phyloP scores from a whole-genome alignment of 2,888 invertebrate species.

The Aradus depressus region DNA sequence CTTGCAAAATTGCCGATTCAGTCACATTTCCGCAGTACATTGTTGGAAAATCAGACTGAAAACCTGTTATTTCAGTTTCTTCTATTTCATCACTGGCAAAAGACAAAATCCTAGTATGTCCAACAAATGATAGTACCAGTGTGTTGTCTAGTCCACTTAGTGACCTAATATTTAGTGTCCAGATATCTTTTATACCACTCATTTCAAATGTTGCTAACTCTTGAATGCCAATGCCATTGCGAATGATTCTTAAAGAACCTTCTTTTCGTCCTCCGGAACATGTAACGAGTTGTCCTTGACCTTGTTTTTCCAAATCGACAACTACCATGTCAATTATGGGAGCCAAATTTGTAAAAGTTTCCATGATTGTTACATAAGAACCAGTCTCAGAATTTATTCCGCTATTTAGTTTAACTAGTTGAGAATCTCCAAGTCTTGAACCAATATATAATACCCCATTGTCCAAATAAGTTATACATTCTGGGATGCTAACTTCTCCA shows the following conservation, averaged over 20 bases:
- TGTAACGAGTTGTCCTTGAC: slow-evolving; percentile 94
- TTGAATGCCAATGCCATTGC: slow-evolving; percentile 97
- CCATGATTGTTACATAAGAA: slow-evolving; percentile 87
- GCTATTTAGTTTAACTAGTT: slow-evolving; percentile 77
- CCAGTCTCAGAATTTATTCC: slow-evolving; percentile 64
- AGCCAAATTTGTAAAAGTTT: slow-evolving; percentile 91
- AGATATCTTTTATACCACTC: slow-evolving; percentile 94
- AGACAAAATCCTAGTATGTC: slow-evolving; percentile 82
- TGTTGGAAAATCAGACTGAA: slow-evolving; percentile 83
- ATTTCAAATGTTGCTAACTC: slow-evolving; percentile 96
- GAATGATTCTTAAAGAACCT: slow-evolving; percentile 89
- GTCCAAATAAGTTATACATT: slow-evolving; percentile 94
- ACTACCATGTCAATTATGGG: slow-evolving; percentile 97
- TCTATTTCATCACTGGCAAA: slow-evolving; percentile 94
- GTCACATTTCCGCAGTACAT: slow-evolving; percentile 87
- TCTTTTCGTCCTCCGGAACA: slow-evolving; percentile 96
- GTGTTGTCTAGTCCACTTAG: slow-evolving; percentile 61
- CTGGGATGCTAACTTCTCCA: slow-evolving; percentile 84
- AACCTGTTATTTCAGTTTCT: slow-evolving; percentile 87
- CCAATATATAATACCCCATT: slow-evolving; percentile 96
- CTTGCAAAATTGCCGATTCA: slow-evolving; percentile 65
- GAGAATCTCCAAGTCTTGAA: slow-evolving; percentile 91
- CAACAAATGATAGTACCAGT: slow-evolving; percentile 88
- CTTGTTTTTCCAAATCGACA: slow-evolving; percentile 90
- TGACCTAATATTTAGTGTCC: slow-evolving; percentile 65